Evolutionary conservation across 2,113 vertebrate species (phyloP), one percentile per base, ranked within the genome.

Genomic region (Heptranchias perlo): DNA sequence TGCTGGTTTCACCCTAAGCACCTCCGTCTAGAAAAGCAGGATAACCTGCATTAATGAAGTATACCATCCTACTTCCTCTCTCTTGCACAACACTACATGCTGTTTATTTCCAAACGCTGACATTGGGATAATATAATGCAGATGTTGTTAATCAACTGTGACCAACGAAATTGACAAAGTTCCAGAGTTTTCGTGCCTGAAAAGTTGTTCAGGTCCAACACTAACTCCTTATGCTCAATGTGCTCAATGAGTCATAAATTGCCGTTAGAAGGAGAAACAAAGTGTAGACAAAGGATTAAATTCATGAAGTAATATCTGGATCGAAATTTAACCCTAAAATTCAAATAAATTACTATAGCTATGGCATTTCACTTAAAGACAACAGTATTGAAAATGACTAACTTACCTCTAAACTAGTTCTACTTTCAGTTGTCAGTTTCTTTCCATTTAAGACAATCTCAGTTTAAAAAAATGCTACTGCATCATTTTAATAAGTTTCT

Each of bases 101-200:
- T 25, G 39, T 67, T 28, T 47, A 49, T 67, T 49, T 69, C n/a
- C 93, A 94, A 95, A 95, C 7, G 11, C 64, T 95, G 6, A 10
- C 94, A 28, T 10, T 16, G 64, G 31, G 47, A 52, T 69, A 69
- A 16, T 69, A 18, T n/a, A 52, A 49, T 16, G 23, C 94, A 69
- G 44, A 95, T 95, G 94, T 69, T 95, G 65, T 47, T 73, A 52
- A 52, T 69, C 64, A 69, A 52, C 94, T 47, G 44, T 95, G 94
- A 95, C 94, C 25, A 95, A 14, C 3, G 25, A 49, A 95, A 49
- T 69, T 69, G 94, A 69, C 44, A 95, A 49, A 95, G 28, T 69
- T 95, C 64, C 94, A 95, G 25, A 95, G 52, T 95, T 52, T 95
- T 61, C 16, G 10, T 4, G 64, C 47, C n/a, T 69, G 64, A 39